Base-by-base conservation (phyloP, 1,140 invertebrate genomes). In the Caenorhabditis latens region DNA sequence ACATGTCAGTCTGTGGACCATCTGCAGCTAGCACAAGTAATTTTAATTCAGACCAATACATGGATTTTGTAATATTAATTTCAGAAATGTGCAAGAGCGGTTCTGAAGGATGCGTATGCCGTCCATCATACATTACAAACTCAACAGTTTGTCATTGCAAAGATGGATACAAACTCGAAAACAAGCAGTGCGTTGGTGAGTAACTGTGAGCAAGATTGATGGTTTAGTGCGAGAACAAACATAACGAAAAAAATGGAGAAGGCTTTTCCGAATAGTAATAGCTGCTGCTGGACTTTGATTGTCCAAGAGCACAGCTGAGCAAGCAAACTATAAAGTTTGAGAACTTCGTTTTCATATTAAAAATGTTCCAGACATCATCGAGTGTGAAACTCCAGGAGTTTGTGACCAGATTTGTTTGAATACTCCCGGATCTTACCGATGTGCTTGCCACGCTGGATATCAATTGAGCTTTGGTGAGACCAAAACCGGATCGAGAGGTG, bases 381-480 rank as follows among this genome's bases (percentile, higher is more conserved):
- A 99, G 93, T 99, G 98, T 67, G 57, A 95, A 75, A 89, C 88
- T 14, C 95, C 95, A 0, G 97, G 97, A 0, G 94, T 95, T 2
- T 99, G 98, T 92, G 98, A 97, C 0, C 91, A 92, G 65, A 86
- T 87, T 57, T 91, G 91, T 65, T 19, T 71, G 21, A 99, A 99
- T 93, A 95, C 96, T 89, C 96, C 96, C 86, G 97, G 97, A 0
- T 95, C 95, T 5, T 98, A 95, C 93, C 97, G 98, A 93, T 99
- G 98, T 93, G 95, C 96, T 90, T 99, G 98, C 92, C 94, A 92
- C 75, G 86, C 94, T 0, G 97, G 97, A 9, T 99, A 99, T 93
- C 94, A 95, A 83, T 93, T 95, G 83, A 86, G 55, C 19, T 63
- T n/a, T 32, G 82, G 53, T 19, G 82, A 84, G 7, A 40, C 53